Evolutionary conservation across 2,888 invertebrate species (phyloP).

Genomic region (Harpagoxenus sublaevis): DNA sequence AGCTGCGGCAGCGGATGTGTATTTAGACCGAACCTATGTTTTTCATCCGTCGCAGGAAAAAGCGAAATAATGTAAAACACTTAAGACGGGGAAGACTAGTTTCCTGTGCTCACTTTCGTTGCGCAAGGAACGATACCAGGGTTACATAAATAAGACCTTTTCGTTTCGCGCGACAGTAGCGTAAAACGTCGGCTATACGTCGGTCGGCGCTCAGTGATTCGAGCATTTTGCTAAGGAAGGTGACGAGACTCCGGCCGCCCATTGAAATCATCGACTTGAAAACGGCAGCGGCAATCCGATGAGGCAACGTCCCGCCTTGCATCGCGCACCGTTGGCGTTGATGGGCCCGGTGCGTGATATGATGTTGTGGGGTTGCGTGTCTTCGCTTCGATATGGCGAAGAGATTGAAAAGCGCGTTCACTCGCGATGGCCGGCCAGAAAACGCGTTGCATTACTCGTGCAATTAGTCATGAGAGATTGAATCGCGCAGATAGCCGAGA

Average conservation of each 20-base stretch:
- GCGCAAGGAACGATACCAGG: slow-evolving; percentile 17
- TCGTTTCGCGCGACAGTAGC: slow-evolving; percentile 1
- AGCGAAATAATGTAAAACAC: slow-evolving; percentile 25
- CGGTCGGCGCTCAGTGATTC: slow-evolving; percentile 12
- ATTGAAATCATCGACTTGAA: slow-evolving; percentile 70
- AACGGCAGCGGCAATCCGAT: slow-evolving; percentile 61
- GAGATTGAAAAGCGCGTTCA: slow-evolving; percentile 45
- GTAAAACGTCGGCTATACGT: not conserved
- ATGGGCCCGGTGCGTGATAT: slow-evolving; percentile 70
- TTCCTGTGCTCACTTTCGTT: slow-evolving; percentile 42
- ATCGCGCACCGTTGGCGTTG: slow-evolving; percentile 61
- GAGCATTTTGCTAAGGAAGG: slow-evolving; percentile 54
- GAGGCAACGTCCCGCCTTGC: slow-evolving; percentile 73
- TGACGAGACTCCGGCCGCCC: slow-evolving; percentile 61
- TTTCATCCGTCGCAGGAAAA: slow-evolving; percentile 27
- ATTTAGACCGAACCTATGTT: slow-evolving; percentile 21
- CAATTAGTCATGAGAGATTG: slow-evolving; percentile 70
- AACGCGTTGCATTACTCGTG: slow-evolving; percentile 71
- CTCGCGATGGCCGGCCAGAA: slow-evolving; percentile 58
- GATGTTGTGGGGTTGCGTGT: slow-evolving; percentile 52
- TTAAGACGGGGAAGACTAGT: not conserved
- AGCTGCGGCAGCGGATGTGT: slow-evolving; percentile 17
- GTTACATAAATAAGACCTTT: slow-evolving; percentile 26
- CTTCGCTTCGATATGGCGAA: slow-evolving; percentile 32
- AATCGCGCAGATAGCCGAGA: slow-evolving; percentile 40